A percentile compares a stretch with the other conserved stretches of the same genome.
Conservation (phyloP, 2,888 invertebrate genomes). For the Branchipolynoe longqiensis region DNA sequence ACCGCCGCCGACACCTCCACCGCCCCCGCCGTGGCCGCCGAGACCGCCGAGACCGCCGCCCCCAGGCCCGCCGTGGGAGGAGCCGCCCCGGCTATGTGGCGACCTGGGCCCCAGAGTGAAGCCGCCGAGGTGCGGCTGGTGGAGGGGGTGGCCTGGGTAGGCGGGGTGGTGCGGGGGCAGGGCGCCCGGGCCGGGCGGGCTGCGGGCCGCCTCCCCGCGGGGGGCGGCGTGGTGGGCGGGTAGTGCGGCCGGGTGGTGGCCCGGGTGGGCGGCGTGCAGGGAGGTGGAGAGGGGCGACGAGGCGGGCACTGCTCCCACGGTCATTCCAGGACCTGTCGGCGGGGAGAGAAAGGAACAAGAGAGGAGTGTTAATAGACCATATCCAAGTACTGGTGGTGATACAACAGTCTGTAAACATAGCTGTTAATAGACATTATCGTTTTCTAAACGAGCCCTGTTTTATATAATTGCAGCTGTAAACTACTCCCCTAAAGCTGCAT, state of each 20-base stretch:
- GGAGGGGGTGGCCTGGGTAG: constrained; percentile 39
- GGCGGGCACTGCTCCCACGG: constrained; percentile 47
- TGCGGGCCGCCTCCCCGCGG: constrained; percentile 1
- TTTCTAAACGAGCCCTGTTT: no score
- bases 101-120: neutral
- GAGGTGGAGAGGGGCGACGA: constrained; percentile 33
- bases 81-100: no score
- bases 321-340: constrained; percentile 56
- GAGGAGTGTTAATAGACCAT: no score
- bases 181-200: neutral
- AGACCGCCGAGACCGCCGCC: neutral
- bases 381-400: no score
- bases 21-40: neutral
- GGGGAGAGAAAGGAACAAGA: no score
- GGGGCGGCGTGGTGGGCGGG: constrained; percentile 48
- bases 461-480: no score
- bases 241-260: constrained; percentile 47
- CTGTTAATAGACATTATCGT: no score
- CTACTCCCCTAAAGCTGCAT: no score
- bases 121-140: constrained; percentile 30
- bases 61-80: neutral
- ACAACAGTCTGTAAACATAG: no score
- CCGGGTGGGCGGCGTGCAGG: constrained; percentile 20
- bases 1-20: neutral
- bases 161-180: constrained; percentile 21